Base-by-base conservation (phyloP, 2,888 invertebrate genomes). In the Keiferia lycopersicella region DNA sequence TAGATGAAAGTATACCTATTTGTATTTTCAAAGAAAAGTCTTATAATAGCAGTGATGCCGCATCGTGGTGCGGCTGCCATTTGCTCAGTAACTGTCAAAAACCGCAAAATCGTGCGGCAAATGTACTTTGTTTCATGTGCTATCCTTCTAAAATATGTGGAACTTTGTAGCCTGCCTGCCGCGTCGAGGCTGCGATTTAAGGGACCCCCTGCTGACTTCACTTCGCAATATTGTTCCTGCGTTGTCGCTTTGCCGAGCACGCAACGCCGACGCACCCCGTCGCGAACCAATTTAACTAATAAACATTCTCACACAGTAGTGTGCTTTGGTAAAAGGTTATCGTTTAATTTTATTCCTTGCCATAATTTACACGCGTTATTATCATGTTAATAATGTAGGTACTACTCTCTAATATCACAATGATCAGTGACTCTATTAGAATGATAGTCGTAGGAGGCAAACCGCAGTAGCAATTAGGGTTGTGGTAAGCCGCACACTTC, bases 141-240 rank as follows among this genome's bases (percentile, higher is more conserved):
- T n/a, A n/a, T n/a, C n/a, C 20, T 50, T 20, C 51, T 22, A 51
- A 51, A 51, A 51, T 51, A 51, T 51, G 51, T 34, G 30, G n/a
- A 16, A 10, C 34, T 34, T 34, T 26, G 26, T 26, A 34, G 26
- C 56, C 16, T 56, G 56, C 34, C 56, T 26, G 26, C 26, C n/a
- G 34, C 26, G 48, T 39, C 62, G 16, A 34, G 63, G 8, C 50
- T 20, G 63, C 38, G 63, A 65, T 61, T 63, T 64, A 64, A 64
- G 45, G 61, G 38, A 50, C 56, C 6, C 34, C 62, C 39, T 59
- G 51, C 34, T 11, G 53, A 56, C 20, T 16, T 14, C 59, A 41
- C 59, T 59, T 59, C 59, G 41, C 41, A 41, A 59, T 59, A 56
- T 56, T 56, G 56, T 56, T 56, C 56, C 34, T 56, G 56, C 51